Evolutionary conservation across 2,797 vertebrate genomes (phyloP).

Genomic region (Eulemur rubriventer): DNA sequence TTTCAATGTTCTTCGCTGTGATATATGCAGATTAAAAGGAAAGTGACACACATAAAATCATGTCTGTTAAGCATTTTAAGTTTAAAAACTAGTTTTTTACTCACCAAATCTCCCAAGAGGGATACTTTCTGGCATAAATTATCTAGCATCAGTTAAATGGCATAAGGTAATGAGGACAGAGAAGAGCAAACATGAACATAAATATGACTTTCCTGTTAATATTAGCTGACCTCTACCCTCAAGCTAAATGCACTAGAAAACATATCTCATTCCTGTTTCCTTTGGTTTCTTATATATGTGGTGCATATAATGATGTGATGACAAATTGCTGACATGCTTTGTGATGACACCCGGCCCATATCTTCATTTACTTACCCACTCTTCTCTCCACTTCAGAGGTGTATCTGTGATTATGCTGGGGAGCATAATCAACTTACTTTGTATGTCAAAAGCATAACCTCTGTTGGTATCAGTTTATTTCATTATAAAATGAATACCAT

Average conservation of each 20-base stretch:
- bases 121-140: constrained; percentile 15
- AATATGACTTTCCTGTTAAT: neutral
- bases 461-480: neutral
- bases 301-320: neutral
- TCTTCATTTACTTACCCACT: neutral
- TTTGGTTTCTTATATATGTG: neutral
- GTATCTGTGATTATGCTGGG: no score
- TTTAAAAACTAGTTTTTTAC: constrained; percentile 54
- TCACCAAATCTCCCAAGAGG: constrained; percentile 57
- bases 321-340: neutral
- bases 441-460: neutral
- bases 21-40: constrained; percentile 80
- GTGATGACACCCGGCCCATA: neutral
- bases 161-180: neutral
- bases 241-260: neutral
- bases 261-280: neutral
- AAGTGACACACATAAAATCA: constrained; percentile 78
- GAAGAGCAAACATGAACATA: neutral
- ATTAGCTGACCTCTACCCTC: neutral
- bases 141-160: neutral
- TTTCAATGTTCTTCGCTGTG: constrained; percentile 75
- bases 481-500: neutral
- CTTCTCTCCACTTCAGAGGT: neutral
- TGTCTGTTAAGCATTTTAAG: constrained; percentile 74
- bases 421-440: neutral